A percentile compares a stretch with the other conserved stretches of the same genome.
phyloP scores from a whole-genome alignment of 2,888 invertebrate genomes.

The Drosophila yooni region DNA sequence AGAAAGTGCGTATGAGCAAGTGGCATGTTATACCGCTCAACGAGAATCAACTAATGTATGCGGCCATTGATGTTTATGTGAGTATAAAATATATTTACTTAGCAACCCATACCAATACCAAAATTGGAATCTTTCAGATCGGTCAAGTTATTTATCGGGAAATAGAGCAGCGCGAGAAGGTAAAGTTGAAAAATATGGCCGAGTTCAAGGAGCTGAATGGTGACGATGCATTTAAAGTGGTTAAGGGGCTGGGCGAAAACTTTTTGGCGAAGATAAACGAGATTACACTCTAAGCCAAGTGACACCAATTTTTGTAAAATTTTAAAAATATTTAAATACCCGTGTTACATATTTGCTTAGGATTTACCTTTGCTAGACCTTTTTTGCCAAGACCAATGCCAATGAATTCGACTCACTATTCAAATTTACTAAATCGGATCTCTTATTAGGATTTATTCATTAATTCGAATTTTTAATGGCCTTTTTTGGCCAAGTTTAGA shows the following conservation, averaged over 20 bases:
- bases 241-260: slow-evolving; percentile 81
- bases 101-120: not conserved
- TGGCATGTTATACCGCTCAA: slow-evolving; percentile 87
- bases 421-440: not conserved
- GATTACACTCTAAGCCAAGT: slow-evolving; percentile 41
- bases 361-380: not conserved
- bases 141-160: slow-evolving; percentile 84
- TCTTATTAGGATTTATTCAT: not conserved
- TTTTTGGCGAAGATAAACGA: slow-evolving; percentile 70
- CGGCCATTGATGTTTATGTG: slow-evolving; percentile 89
- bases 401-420: not conserved
- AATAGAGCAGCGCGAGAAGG: slow-evolving; percentile 73
- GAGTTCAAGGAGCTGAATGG: slow-evolving; percentile 81
- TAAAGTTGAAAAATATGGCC: slow-evolving; percentile 70
- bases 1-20: slow-evolving; percentile 87
- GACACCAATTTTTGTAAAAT: not conserved
- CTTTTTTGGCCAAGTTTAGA: not conserved
- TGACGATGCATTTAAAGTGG: slow-evolving; percentile 79
- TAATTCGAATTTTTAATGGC: not conserved
- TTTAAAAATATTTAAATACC: not conserved
- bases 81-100: slow-evolving; percentile 63
- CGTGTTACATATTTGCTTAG: not conserved
- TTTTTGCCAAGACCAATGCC: not conserved
- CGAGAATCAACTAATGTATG: slow-evolving; percentile 87
- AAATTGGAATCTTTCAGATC: slow-evolving; percentile 70